phyloP scores from a whole-genome alignment of 1,140 invertebrate genomes.

The Oryzaephilus surinamensis region DNA sequence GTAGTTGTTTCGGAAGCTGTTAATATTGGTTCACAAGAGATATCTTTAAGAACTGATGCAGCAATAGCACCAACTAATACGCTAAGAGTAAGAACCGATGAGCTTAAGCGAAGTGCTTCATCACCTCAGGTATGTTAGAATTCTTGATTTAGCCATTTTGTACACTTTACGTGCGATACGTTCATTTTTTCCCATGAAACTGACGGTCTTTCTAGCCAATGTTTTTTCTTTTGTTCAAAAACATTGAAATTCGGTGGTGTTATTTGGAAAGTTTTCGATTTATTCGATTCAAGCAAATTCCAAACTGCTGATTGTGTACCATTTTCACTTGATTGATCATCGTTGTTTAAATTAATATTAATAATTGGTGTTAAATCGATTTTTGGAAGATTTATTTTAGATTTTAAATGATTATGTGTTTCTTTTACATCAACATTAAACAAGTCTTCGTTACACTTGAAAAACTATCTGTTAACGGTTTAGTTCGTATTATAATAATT shows the following conservation, averaged over 20 bases:
- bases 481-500: no score
- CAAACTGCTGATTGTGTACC: constrained; percentile 22
- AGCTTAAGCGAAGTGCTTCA: constrained; percentile 45
- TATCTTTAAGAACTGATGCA: constrained; percentile 27
- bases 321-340: neutral
- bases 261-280: constrained; percentile 16
- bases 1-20: constrained; percentile 28
- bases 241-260: constrained; percentile 23
- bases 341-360: no score
- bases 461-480: no score
- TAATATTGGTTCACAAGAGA: constrained; percentile 13
- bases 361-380: no score
- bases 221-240: constrained; percentile 15
- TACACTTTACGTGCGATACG: constrained; percentile 24
- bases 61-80: constrained; percentile 27
- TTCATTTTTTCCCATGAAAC: constrained; percentile 21
- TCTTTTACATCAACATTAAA: no score
- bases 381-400: no score
- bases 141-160: constrained; percentile 20
- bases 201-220: constrained; percentile 21
- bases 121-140: constrained; percentile 41
- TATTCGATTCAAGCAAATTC: constrained; percentile 22
- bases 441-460: no score
- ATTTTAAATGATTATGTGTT: no score
- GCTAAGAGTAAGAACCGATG: constrained; percentile 40